Conservation (phyloP, 2,888 invertebrate species). For the Epinotia demarniana region DNA sequence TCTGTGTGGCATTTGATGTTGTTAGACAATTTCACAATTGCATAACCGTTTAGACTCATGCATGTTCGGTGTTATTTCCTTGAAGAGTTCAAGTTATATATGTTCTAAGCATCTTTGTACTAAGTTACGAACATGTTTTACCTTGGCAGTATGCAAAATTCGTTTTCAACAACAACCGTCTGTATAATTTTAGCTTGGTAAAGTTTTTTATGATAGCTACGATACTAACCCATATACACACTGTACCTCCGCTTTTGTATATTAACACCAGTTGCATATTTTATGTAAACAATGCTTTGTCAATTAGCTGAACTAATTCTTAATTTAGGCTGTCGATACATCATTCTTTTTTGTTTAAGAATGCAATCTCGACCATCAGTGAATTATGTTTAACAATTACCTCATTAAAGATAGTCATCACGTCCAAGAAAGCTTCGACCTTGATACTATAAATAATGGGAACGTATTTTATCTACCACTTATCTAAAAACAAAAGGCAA, state of each 20-base stretch:
- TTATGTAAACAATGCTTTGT: no score
- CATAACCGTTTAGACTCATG: background rate
- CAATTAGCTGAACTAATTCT: no score
- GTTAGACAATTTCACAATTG: background rate
- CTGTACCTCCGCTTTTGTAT: no score
- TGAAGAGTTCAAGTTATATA: background rate
- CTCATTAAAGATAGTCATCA: conserved; percentile 3
- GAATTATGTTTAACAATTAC: background rate
- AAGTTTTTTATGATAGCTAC: background rate
- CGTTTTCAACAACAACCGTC: background rate
- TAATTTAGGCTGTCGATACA: no score
- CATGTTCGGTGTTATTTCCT: background rate
- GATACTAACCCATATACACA: background rate
- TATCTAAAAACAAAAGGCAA: conserved; percentile 21
- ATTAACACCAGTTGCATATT: no score
- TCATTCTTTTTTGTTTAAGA: background rate
- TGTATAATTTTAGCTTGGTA: background rate
- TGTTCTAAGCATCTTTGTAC: background rate
- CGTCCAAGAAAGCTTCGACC: background rate
- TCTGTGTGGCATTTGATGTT: background rate
- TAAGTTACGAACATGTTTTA: background rate
- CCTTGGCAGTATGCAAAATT: conserved; percentile 11
- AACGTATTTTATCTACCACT: background rate
- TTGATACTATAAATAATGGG: conserved; percentile 17
- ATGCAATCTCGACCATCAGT: background rate